A percentile compares a stretch with the other conserved stretches of the same genome.
phyloP scores from a whole-genome alignment of 2,888 invertebrate genomes.

The Salticus scenicus region DNA sequence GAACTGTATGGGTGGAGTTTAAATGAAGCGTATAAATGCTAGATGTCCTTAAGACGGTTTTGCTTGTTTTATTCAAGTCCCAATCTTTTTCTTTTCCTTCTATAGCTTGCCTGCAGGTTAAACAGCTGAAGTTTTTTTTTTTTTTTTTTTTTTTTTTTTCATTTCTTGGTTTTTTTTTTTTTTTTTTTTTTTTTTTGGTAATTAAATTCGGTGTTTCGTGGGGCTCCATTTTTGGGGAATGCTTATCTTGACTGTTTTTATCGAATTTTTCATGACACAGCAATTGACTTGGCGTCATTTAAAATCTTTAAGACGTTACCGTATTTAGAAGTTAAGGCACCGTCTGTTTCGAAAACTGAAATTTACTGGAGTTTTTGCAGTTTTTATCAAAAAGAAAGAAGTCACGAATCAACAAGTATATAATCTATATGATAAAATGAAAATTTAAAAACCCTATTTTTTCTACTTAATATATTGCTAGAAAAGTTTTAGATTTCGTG shows the following conservation, averaged over 20 bases:
- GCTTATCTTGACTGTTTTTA: not conserved
- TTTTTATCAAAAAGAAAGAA: too few species aligned
- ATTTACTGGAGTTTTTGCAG: too few species aligned
- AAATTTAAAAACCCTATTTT: too few species aligned
- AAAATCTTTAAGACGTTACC: not conserved
- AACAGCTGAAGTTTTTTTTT: constrained; percentile 5
- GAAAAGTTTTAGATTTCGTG: too few species aligned
- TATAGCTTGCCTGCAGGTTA: constrained; percentile 38
- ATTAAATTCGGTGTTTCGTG: not conserved
- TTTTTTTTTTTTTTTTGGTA: not conserved
- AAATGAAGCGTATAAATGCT: constrained; percentile 43
- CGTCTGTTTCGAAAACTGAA: not conserved
- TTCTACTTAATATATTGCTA: too few species aligned
- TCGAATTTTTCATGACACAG: too few species aligned
- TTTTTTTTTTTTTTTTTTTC: not conserved
- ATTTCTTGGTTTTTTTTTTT: constrained; percentile 1
- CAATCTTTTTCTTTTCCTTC: constrained; percentile 38
- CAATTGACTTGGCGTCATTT: not conserved
- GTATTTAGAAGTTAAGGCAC: not conserved
- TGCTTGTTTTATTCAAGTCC: not conserved
- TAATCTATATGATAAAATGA: too few species aligned
- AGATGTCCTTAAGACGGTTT: constrained; percentile 52
- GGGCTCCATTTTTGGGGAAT: constrained; percentile 12
- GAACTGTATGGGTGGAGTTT: constrained; percentile 46
- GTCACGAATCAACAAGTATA: too few species aligned